Conservation (phyloP, 2,888 invertebrate species). For the Steinernema scapterisci region DNA sequence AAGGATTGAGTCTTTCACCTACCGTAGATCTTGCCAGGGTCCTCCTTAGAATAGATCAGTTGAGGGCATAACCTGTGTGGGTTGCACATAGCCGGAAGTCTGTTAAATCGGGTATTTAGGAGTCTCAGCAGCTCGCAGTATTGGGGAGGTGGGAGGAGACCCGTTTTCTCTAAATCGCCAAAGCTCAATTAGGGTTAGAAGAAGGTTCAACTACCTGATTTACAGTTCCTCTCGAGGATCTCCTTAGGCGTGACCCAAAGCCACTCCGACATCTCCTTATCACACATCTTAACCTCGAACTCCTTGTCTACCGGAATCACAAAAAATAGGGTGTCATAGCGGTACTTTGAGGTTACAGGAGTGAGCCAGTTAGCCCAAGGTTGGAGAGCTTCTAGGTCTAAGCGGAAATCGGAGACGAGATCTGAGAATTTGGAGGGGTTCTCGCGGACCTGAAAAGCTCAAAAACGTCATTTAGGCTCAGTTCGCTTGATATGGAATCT, state of each 20-base stretch:
- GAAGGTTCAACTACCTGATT: slow-evolving; percentile 34
- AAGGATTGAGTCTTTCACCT: background rate
- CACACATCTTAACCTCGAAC: slow-evolving; percentile 31
- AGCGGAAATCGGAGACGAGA: slow-evolving; percentile 18
- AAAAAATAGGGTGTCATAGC: slow-evolving; percentile 57
- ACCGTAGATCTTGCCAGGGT: slow-evolving; percentile 11
- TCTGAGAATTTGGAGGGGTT: slow-evolving; percentile 39
- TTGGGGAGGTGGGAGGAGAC: slow-evolving; percentile 60
- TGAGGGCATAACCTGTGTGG: slow-evolving; percentile 8
- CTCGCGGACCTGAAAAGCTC: slow-evolving; percentile 36
- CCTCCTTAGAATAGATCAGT: background rate
- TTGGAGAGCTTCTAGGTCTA: slow-evolving; percentile 48
- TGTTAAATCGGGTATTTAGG: slow-evolving; percentile 2
- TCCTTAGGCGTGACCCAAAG: slow-evolving; percentile 43
- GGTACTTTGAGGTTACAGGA: slow-evolving; percentile 44
- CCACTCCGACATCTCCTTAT: slow-evolving; percentile 46
- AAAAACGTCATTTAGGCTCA: no score
- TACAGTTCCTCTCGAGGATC: slow-evolving; percentile 42
- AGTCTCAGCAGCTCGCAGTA: slow-evolving; percentile 60
- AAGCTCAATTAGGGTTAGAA: background rate
- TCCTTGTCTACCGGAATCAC: slow-evolving; percentile 49
- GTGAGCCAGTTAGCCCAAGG: slow-evolving; percentile 64
- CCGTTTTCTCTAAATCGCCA: background rate
- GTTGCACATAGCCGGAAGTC: background rate
- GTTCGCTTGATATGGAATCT: no score